Conservation (phyloP, 1,140 invertebrate species). For the Lithobius niger region DNA sequence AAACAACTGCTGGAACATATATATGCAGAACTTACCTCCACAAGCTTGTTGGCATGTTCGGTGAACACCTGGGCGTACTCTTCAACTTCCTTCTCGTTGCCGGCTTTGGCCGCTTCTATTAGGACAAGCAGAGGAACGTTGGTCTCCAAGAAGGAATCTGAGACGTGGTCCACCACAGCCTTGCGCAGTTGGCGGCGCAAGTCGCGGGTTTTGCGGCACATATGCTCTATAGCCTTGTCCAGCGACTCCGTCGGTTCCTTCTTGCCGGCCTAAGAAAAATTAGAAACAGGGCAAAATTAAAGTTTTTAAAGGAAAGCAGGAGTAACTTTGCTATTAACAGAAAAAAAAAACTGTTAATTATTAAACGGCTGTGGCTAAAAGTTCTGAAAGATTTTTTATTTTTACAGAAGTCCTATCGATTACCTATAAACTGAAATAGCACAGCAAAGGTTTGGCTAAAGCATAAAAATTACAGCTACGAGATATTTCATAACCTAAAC, state of each 20-base stretch:
- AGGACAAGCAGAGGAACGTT: conserved; percentile 87
- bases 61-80: conserved; percentile 56
- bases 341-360: too few species aligned
- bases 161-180: conserved; percentile 98
- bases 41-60: conserved; percentile 93
- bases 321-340: too few species aligned
- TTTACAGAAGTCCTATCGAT: too few species aligned
- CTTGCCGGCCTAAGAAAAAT: conserved; percentile 76
- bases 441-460: too few species aligned
- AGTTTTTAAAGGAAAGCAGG: too few species aligned
- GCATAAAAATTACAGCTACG: too few species aligned
- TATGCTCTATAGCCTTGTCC: conserved; percentile 87
- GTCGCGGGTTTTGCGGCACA: conserved; percentile 90
- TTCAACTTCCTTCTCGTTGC: conserved; percentile 80
- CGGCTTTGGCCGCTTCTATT: conserved; percentile 87
- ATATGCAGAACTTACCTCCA: conserved; percentile 67
- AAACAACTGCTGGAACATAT: too few species aligned
- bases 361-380: too few species aligned
- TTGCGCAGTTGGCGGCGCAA: conserved; percentile 84
- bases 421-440: too few species aligned
- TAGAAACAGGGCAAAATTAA: too few species aligned
- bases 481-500: too few species aligned
- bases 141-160: conserved; percentile 94
- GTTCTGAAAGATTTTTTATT: too few species aligned
- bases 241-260: conserved; percentile 80